These are phyloP conservation scores for Cebidichthys violaceus DNA, from an alignment of 2,113 vertebrate species.

Conservation along the genomic window DNA sequence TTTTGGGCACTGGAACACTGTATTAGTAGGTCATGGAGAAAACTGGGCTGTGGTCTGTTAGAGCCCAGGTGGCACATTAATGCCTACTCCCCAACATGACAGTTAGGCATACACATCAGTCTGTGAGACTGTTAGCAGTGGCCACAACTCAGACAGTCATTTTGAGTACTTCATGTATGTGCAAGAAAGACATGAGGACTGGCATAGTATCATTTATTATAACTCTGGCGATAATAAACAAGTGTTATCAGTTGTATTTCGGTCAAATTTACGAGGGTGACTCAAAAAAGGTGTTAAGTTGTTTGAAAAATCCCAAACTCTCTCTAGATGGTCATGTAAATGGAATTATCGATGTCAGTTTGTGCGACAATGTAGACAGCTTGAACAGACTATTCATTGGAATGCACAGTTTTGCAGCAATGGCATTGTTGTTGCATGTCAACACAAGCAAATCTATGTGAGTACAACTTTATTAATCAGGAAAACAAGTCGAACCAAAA, in stretches of 20 bases:
- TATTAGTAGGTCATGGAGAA: slow-evolving; percentile 44
- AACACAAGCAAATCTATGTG: neutral
- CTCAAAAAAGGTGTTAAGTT: no score
- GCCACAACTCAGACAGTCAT: neutral
- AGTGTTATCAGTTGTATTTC: neutral
- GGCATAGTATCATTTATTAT: neutral
- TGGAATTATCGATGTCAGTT: no score
- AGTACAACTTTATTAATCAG: neutral
- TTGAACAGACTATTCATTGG: no score
- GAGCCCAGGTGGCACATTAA: slow-evolving; percentile 32
- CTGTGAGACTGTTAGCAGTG: slow-evolving; percentile 7
- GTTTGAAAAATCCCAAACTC: no score
- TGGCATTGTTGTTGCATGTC: no score
- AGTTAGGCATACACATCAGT: neutral
- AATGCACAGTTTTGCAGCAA: no score
- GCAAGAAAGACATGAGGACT: neutral
- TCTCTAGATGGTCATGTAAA: no score
- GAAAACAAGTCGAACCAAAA: neutral
- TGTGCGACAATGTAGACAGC: no score
- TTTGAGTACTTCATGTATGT: neutral
- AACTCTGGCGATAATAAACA: neutral
- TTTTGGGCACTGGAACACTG: slow-evolving; percentile 41
- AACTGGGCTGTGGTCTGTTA: slow-evolving; percentile 23
- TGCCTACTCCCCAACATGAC: neutral
- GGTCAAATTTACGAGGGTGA: no score